Evolutionary conservation across 2,888 invertebrate genomes (phyloP), one percentile per base, ranked within the genome.

Genomic region (Tinea semifulvella): DNA sequence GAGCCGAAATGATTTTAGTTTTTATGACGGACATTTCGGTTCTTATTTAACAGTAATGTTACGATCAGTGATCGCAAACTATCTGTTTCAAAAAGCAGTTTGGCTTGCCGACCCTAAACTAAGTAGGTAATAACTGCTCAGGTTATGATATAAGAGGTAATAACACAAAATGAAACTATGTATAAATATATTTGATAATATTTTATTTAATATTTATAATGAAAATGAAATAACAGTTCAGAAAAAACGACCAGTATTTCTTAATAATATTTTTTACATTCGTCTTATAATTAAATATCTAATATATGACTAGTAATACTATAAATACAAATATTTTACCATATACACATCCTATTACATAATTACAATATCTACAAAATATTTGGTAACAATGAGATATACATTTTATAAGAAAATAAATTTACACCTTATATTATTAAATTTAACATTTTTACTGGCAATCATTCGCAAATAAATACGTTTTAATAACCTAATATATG

Each of bases 381-480:
- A 79, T 80, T 80, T 80, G 80, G 80, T 80, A 80, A 80, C 80
- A 77, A 65, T 75, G 79, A 75, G 75, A 79, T 69, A 68, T 70
- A 74, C 18, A 35, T 28, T 38, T 65, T 69, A 71, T 77, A 75
- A 63, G 69, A 77, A 76, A 75, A 77, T 76, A 76, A 65, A 68
- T 61, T 63, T 62, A 61, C 60, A 59, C 53, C 56, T 53, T 53
- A 60, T 58, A 27, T 10, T 27, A 27, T 8, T 27, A 27, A 14
- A 39, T 39, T 39, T 39, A 13, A 39, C 58, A 66, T 56, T 60
- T 64, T 71, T 76, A 75, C 75, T 75, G 74, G 72, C 74, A 61
- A 66, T 62, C 57, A 58, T 60, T 43, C 25, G 44, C 36, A 44
- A 14, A 11, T 16, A 17, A 11, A 36, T 18, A 14, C 36, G n/a